A percentile compares a stretch with the other conserved stretches of the same genome.
Conservation (phyloP, 2,113 vertebrate species). For the Corythoichthys intestinalis region DNA sequence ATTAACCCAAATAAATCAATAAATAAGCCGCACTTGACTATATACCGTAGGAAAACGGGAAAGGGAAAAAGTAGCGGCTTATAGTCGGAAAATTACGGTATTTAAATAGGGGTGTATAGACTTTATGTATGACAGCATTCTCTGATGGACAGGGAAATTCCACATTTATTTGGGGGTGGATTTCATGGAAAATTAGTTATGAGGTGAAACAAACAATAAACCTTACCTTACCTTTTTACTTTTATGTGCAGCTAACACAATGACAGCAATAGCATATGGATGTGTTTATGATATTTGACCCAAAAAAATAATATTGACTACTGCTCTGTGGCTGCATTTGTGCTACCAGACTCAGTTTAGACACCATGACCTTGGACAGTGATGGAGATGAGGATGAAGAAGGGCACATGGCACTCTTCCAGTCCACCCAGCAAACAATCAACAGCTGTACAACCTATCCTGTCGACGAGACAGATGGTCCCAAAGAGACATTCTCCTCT, state of each 20-base stretch:
- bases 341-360: constrained; percentile 79
- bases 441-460: constrained; percentile 42
- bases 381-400: constrained; percentile 72
- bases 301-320: not conserved
- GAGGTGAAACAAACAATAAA: not conserved
- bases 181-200: too few relatives aligned
- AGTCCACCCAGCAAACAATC: constrained; percentile 25
- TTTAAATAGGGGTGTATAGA: too few relatives aligned
- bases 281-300: not conserved
- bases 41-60: too few relatives aligned
- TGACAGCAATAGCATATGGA: not conserved
- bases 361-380: constrained; percentile 70
- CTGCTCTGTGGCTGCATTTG: not conserved
- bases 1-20: too few relatives aligned
- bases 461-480: constrained; percentile 38
- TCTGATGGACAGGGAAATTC: too few relatives aligned
- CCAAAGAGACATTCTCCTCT: constrained; percentile 5
- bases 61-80: too few relatives aligned
- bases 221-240: not conserved
- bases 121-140: too few relatives aligned
- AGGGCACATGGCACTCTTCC: constrained; percentile 43
- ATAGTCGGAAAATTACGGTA: too few relatives aligned
- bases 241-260: not conserved
- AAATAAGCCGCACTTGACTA: too few relatives aligned
- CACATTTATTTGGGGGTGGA: too few relatives aligned